Evolutionary conservation across 2,888 invertebrate species (phyloP), one percentile per base, ranked within the genome.

Genomic region (Pachycephus smyrnensis): DNA sequence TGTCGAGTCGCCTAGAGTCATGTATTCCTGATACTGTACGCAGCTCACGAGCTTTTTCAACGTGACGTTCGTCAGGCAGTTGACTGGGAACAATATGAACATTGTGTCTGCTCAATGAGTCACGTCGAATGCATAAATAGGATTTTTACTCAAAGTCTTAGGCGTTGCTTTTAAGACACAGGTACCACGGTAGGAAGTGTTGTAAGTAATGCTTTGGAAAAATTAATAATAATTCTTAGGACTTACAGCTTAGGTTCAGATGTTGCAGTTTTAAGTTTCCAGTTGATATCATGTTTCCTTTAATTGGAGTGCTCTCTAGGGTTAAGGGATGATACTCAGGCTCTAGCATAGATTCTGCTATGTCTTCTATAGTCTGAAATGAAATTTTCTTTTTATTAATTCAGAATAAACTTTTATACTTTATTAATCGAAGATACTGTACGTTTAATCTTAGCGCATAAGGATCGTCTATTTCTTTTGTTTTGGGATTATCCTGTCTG

Each of bases 211-310:
- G 15, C 0, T 55, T 15, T 76, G 12, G 40, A 31, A 74, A 80
- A 33, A 32, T 40, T 31, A 12, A 40, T 78, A 78, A n/a, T 73
- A 75, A 35, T 71, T 55, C 23, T 9, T 55, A 55, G 23, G 55
- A 80, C 82, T 81, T 88, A 92, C 92, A 92, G 74, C 89, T 87
- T 73, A 92, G 77, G 80, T 91, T 92, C 73, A 92, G 81, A 80
- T 90, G 88, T 33, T 88, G 85, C 69, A 92, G 78, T 30, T 83
- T 79, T 30, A 89, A 86, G 80, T 92, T 92, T 80, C 92, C 92
- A 12, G 71, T 84, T 55, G 90, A 88, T 73, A 85, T 84, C 12
- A 91, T 82, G 69, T 84, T 80, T 71, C 86, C 86, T 23, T 89
- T 83, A 73, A 86, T 84, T 32, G 86, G 84, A 68, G 81, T 79